Percentiles rank a stretch among this genome's conserved stretches.
These are phyloP conservation scores for Cantharis nigra DNA, from an alignment of 2,888 invertebrate genomes.

Conservation along the genomic window DNA sequence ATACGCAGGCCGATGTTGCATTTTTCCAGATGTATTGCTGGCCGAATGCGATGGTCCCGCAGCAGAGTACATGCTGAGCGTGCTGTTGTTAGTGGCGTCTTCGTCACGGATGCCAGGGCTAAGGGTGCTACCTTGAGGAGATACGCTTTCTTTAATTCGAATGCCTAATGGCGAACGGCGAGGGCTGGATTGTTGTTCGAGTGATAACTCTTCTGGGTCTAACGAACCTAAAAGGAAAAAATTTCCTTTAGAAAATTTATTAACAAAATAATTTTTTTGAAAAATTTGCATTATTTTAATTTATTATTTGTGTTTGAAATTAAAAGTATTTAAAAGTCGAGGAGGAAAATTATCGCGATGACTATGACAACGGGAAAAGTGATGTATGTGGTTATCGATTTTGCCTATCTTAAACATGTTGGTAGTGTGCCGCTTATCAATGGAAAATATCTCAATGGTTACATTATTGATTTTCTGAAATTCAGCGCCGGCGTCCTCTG, in stretches of 20 bases:
- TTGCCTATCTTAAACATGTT: not conserved
- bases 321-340: not conserved
- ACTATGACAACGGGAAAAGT: not conserved
- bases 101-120: constrained; percentile 74
- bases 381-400: constrained; percentile 5
- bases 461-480: constrained; percentile 42
- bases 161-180: constrained; percentile 50
- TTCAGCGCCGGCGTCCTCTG: constrained; percentile 37
- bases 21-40: constrained; percentile 49
- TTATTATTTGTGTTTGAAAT: not conserved
- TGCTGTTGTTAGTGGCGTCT: constrained; percentile 73
- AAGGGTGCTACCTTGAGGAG: constrained; percentile 58
- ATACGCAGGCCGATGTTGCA: constrained; percentile 66
- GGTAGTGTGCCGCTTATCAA: constrained; percentile 23
- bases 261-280: not conserved
- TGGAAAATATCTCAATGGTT: constrained; percentile 26
- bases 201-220: constrained; percentile 77
- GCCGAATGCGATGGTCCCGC: constrained; percentile 42
- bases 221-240: constrained; percentile 70
- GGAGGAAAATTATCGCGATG: not conserved
- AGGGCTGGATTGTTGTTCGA: constrained; percentile 61
- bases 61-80: constrained; percentile 65
- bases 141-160: constrained; percentile 59
- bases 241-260: not conserved
- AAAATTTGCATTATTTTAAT: not conserved